These are phyloP conservation scores for Elephantulus edwardii DNA, from an alignment of 2,113 vertebrate species.

Conservation along the genomic window DNA sequence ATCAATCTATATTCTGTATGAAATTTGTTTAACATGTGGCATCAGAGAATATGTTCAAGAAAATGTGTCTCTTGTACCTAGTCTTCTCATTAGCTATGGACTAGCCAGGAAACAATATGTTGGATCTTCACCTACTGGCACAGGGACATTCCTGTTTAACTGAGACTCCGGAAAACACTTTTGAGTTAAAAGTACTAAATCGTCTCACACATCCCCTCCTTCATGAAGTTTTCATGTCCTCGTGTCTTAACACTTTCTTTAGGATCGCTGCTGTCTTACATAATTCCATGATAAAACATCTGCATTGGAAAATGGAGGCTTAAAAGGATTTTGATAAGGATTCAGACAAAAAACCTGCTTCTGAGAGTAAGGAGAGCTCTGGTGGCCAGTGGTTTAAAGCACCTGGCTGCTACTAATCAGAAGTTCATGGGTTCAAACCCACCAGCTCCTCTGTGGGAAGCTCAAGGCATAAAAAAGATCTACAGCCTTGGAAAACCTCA, in stretches of 20 bases:
- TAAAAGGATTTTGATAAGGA: constrained; percentile 9
- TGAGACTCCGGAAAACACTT: constrained; percentile 1
- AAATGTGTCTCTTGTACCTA: background rate
- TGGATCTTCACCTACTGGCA: background rate
- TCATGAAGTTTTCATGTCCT: background rate
- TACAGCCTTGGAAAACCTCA: no score
- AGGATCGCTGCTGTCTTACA: background rate
- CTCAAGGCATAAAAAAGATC: no score
- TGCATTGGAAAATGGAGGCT: constrained; percentile 9
- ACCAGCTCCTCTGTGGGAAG: no score
- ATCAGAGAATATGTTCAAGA: background rate
- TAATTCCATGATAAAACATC: background rate
- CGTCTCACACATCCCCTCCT: background rate
- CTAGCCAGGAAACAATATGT: background rate
- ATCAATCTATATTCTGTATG: background rate
- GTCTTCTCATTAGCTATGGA: background rate
- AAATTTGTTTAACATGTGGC: constrained; percentile 11
- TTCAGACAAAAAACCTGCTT: constrained; percentile 26
- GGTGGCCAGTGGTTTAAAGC: no score
- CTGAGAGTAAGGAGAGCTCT: no score
- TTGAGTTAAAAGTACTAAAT: background rate
- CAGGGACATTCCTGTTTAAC: background rate
- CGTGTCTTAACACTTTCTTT: background rate
- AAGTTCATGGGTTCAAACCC: no score
- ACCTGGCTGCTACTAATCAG: no score